phyloP scores from a whole-genome alignment of 2,888 invertebrate species.

The Neoascia interrupta region DNA sequence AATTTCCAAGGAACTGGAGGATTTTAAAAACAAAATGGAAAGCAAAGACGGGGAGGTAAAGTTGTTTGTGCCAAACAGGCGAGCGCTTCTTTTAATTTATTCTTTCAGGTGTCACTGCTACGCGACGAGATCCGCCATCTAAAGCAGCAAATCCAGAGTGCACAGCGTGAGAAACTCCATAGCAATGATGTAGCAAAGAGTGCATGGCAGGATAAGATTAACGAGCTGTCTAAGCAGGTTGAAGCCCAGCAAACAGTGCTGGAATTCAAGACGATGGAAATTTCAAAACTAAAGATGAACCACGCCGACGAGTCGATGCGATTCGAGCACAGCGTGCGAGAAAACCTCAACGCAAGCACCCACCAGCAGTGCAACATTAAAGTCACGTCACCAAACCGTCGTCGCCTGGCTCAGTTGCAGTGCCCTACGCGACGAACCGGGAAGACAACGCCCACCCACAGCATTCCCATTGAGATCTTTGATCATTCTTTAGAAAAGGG shows the following conservation, averaged over 20 bases:
- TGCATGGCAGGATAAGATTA: constrained; percentile 74
- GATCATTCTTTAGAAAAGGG: constrained; percentile 69
- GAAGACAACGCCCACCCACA: background rate
- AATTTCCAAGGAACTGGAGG: constrained; percentile 73
- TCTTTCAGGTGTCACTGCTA: constrained; percentile 72
- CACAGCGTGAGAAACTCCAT: constrained; percentile 75
- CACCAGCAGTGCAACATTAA: constrained; percentile 20
- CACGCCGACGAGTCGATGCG: constrained; percentile 71
- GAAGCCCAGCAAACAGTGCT: constrained; percentile 75
- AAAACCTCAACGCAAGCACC: constrained; percentile 33
- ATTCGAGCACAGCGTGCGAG: constrained; percentile 69
- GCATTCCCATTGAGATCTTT: constrained; percentile 69
- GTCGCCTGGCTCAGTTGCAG: constrained; percentile 21
- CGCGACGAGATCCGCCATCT: constrained; percentile 76
- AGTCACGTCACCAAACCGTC: constrained; percentile 19
- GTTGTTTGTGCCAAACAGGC: too few species aligned
- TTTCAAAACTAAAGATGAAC: constrained; percentile 74
- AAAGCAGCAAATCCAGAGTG: constrained; percentile 75
- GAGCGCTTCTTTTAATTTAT: background rate
- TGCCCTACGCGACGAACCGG: background rate
- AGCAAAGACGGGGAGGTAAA: constrained; percentile 76
- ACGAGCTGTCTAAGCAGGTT: constrained; percentile 74
- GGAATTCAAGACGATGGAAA: constrained; percentile 74
- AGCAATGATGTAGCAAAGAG: constrained; percentile 72
- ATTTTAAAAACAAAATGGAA: constrained; percentile 73